Percentiles rank a stretch among this genome's conserved stretches.
phyloP scores from a whole-genome alignment of 2,113 vertebrate genomes.

The Gallinago media region DNA sequence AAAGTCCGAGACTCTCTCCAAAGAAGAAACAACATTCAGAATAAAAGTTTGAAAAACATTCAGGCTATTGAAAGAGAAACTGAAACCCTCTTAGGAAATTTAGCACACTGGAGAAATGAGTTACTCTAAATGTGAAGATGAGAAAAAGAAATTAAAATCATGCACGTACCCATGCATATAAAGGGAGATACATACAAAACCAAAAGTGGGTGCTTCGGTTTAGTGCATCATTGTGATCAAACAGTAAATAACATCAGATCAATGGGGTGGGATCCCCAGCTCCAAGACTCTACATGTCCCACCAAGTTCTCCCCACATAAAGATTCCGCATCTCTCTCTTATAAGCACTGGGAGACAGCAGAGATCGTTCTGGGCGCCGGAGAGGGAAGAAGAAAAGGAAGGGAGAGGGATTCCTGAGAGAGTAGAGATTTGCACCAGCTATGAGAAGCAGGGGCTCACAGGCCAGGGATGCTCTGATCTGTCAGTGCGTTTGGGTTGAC shows the following conservation, averaged over 20 bases:
- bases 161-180: not conserved
- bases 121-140: not conserved
- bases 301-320: not conserved
- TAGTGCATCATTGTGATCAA: not conserved
- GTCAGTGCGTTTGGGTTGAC: not conserved
- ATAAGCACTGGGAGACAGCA: not conserved
- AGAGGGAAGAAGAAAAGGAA: not conserved
- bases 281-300: not conserved
- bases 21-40: not conserved
- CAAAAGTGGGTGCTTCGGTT: not conserved
- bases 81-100: not conserved
- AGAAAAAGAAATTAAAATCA: not conserved
- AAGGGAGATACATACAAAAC: not conserved
- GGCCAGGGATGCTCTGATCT: not conserved
- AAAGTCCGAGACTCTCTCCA: slow-evolving; percentile 19
- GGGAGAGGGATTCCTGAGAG: not conserved
- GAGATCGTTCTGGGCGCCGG: not conserved
- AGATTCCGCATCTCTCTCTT: not conserved
- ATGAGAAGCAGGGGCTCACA: rapidly evolving
- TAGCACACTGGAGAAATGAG: not conserved
- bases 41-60: not conserved
- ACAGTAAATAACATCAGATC: not conserved
- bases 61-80: slow-evolving; percentile 31
- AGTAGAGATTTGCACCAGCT: not conserved
- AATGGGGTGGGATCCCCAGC: not conserved